Percentiles rank a stretch among this genome's conserved stretches.
Evolutionary conservation across 2,888 invertebrate species (phyloP).

Genomic region (Argyra leucocephala): DNA sequence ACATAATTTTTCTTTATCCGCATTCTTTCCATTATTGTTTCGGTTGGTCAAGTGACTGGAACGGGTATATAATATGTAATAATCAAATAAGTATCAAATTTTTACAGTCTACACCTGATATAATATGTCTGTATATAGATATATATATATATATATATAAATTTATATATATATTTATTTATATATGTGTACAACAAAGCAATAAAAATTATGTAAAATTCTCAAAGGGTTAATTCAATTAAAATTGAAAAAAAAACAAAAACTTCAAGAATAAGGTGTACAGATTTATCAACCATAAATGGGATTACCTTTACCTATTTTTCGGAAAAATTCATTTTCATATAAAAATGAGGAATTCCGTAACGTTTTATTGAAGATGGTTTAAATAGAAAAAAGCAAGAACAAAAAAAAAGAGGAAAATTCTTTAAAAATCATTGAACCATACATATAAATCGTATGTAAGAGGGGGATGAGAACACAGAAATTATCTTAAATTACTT

Average conservation of each 20-base stretch:
- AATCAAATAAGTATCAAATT: not conserved
- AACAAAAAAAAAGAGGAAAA: too few relatives aligned
- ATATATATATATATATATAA: not conserved
- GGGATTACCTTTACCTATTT: not conserved
- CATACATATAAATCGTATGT: too few relatives aligned
- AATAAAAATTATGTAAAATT: not conserved
- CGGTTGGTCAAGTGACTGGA: constrained; percentile 44
- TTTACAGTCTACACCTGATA: not conserved
- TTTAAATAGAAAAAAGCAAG: too few relatives aligned
- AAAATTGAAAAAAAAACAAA: too few relatives aligned
- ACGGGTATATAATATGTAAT: constrained; percentile 23
- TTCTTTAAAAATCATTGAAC: too few relatives aligned
- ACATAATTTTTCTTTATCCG: constrained; percentile 15
- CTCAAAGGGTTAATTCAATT: not conserved
- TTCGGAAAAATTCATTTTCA: too few relatives aligned
- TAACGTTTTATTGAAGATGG: too few relatives aligned
- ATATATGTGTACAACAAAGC: not conserved
- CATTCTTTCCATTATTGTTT: constrained; percentile 37
- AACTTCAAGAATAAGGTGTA: not conserved
- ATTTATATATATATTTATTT: not conserved
- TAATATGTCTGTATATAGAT: not conserved
- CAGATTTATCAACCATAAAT: not conserved
- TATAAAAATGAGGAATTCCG: too few relatives aligned
- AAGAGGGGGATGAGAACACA: too few relatives aligned
- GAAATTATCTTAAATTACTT: too few relatives aligned